Percentiles rank a stretch among this genome's conserved stretches.
Evolutionary conservation across 2,888 invertebrate species (phyloP).

Genomic region (Ethmia dodecea): DNA sequence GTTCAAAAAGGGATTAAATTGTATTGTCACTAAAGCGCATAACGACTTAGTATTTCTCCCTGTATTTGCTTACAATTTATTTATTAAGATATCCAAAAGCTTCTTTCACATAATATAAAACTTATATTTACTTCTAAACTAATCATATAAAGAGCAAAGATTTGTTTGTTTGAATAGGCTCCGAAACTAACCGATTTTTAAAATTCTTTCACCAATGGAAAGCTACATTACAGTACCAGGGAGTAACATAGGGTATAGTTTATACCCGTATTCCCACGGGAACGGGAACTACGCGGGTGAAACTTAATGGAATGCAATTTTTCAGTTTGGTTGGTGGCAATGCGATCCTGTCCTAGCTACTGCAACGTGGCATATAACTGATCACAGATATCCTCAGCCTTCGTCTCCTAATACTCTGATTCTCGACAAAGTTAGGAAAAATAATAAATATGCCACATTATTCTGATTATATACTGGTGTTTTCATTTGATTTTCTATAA

Average conservation of each 20-base stretch:
- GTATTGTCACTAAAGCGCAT: background rate
- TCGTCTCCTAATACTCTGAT: constrained; percentile 56
- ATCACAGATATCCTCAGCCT: constrained; percentile 52
- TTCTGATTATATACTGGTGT: no score
- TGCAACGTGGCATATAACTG: constrained; percentile 57
- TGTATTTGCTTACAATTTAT: background rate
- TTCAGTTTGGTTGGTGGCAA: constrained; percentile 71
- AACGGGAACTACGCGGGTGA: no score
- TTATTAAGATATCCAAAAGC: background rate
- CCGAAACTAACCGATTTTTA: no score
- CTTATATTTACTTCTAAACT: no score
- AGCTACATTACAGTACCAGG: no score
- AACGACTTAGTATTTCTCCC: background rate
- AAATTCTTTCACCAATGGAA: no score
- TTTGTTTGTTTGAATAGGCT: no score
- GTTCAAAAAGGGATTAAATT: background rate
- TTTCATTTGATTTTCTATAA: no score
- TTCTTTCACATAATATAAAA: background rate
- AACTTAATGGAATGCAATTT: no score
- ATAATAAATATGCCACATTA: constrained; percentile 63
- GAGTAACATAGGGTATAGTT: no score
- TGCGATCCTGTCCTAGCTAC: constrained; percentile 51
- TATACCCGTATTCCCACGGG: no score
- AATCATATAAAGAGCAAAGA: no score
- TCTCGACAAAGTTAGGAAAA: constrained; percentile 52